These are phyloP conservation scores for Siniperca undulata DNA, from an alignment of 2,797 vertebrate genomes.

Conservation along the genomic window DNA sequence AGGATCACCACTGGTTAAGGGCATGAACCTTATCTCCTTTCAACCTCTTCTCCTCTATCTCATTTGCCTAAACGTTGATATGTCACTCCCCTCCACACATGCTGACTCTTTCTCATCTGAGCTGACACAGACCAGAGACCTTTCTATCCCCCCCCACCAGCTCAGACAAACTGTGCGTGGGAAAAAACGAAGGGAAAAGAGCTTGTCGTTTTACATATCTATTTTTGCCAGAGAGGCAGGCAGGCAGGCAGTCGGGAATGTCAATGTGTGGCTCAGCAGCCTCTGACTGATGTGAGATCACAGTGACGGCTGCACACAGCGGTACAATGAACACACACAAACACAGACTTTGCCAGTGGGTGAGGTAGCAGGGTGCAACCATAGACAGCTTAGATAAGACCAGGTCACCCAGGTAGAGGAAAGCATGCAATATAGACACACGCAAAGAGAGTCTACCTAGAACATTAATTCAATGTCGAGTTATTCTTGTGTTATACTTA, in stretches of 20 bases:
- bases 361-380: slow-evolving; percentile 52
- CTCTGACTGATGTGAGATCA: slow-evolving; percentile 82
- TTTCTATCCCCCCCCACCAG: slow-evolving; percentile 47
- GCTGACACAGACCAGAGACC: slow-evolving; percentile 74
- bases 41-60: slow-evolving; percentile 46
- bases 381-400: slow-evolving; percentile 71
- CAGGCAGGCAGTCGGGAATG: slow-evolving; percentile 78
- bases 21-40: slow-evolving; percentile 50
- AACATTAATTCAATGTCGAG: not conserved
- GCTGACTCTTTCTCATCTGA: slow-evolving; percentile 65
- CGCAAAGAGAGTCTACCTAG: slow-evolving; percentile 9
- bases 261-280: slow-evolving; percentile 79
- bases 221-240: slow-evolving; percentile 81
- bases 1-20: slow-evolving; percentile 51
- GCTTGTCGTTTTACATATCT: slow-evolving; percentile 84
- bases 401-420: slow-evolving; percentile 64
- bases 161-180: slow-evolving; percentile 80
- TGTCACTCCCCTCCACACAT: slow-evolving; percentile 58
- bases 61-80: slow-evolving; percentile 71
- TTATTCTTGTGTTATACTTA: slow-evolving; percentile 7
- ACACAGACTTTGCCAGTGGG: slow-evolving; percentile 51
- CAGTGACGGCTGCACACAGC: slow-evolving; percentile 76
- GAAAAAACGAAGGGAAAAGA: slow-evolving; percentile 69
- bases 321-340: slow-evolving; percentile 44
- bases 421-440: slow-evolving; percentile 32